Base-by-base conservation (phyloP, 2,797 vertebrate genomes). In the Bucorvus abyssinicus region DNA sequence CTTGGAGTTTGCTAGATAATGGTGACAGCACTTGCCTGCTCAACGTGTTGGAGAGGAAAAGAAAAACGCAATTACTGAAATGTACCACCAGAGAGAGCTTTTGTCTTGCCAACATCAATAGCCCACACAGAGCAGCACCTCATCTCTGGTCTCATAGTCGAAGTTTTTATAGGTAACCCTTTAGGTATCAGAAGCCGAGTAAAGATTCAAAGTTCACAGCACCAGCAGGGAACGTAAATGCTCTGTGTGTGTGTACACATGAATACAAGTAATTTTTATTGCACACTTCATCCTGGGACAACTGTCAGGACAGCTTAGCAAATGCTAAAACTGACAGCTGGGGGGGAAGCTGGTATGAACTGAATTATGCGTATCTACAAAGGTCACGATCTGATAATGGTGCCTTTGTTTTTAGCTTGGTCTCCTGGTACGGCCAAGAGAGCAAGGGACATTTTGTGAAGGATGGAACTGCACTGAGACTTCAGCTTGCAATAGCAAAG, bases 1-100 rank as follows among this genome's bases (percentile, higher is more conserved):
- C n/a, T 34, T 30, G 47, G 30, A 27, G 0, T 47, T 45, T 11
- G 34, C 5, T 14, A 13, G 27, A 2, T 10, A 12, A 18, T 1
- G 18, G 27, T 15, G 36, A 29, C 26, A 22, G 53, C 60, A 1
- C 22, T 7, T 3, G 24, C 14, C 34, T 34, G 38, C 45, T 56
- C 18, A 0, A 15, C 0, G 0, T 1, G 11, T 5, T 40, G 6
- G 23, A 40, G 14, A 17, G 34, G 24, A 45, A 64, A 36, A 34
- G 12, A 22, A 84, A 85, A 10, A 1, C 27, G 90, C 81, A 75
- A 7, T 59, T 60, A 40, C 87, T 4, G 19, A 56, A 50, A 20
- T 20, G 10, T 18, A 22, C 94, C 96, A 84, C 86, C 69, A 97
- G 96, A 95, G 95, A 3, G 95, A 21, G 93, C 78, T 14, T 88